Base-by-base conservation (phyloP, 2,888 invertebrate species). In the Eupithecia pulchellata region DNA sequence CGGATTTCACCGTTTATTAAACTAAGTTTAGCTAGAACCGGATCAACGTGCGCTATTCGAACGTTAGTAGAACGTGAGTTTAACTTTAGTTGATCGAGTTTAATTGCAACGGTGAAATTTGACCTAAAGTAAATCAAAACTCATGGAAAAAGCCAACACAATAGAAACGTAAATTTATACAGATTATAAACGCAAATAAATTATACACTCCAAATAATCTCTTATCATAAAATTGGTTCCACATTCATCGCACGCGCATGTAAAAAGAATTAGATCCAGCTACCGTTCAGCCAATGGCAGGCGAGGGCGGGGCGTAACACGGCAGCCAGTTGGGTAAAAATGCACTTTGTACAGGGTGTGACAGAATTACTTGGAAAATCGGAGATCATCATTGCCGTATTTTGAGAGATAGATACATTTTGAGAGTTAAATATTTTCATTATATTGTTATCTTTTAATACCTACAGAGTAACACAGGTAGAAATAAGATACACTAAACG, bases 291-390 rank as follows among this genome's bases (percentile, higher is more conserved):
- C 92, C 92, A 93, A 93, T 92, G 89, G 89, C 85, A 61, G 77
- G 81, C 73, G 80, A 77, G 83, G 89, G 91, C 91, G 86, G 89
- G 89, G 90, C 91, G 93, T 93, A 93, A 92, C 86, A 87, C 92
- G 84, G 93, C 87, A 82, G 92, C 88, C 85, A 83, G 58, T 66
- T 66, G 64, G 55, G 66, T 75, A 73, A 74, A 76, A 77, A 74
- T 69, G 68, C 67, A 70, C 77, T 83, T 86, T 84, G 86, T 85
- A 52, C 61, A 25, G 61, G 32, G 61, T 61, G 61, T 30, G 1
- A 34, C 61, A 61, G n/a, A 34, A 60, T 1, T 9, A 34, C 34
- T 32, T 34, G 61, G 25, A 14, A 34, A 61, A 20, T 57, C 9
- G 27, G 6, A n/a, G n/a, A n/a, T n/a, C n/a, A n/a, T n/a, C n/a